Evolutionary conservation across 2,113 vertebrate genomes (phyloP).

Genomic region (Alouatta palliata): DNA sequence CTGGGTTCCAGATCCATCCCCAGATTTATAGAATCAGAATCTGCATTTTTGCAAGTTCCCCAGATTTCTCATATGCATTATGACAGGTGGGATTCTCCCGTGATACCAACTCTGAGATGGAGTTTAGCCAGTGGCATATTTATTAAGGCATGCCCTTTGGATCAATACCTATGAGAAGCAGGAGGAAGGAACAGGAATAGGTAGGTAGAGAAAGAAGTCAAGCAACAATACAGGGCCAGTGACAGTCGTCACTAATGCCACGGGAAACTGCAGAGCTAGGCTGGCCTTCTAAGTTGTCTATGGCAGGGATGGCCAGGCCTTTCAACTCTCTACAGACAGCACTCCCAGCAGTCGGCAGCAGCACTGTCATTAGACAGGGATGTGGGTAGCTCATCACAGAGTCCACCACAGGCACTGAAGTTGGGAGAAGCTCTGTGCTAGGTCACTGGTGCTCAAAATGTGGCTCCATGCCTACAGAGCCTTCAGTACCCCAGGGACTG

Average conservation of each 20-base stretch:
- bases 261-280: background rate
- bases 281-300: rapidly evolving
- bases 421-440: background rate
- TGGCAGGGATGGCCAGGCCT: background rate
- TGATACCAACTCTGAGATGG: background rate
- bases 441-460: background rate
- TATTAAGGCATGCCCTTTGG: background rate
- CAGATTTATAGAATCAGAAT: background rate
- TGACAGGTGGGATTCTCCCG: background rate
- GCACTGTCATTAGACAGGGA: background rate
- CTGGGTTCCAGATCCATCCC: background rate
- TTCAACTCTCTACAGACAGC: background rate
- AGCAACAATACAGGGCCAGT: too few relatives aligned
- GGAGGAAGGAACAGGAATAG: background rate
- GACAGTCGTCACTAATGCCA: background rate
- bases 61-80: background rate
- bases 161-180: background rate
- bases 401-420: background rate
- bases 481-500: background rate
- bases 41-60: background rate
- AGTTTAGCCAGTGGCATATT: background rate
- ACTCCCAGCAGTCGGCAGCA: too few relatives aligned
- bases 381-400: too few relatives aligned
- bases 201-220: background rate
- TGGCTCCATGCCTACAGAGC: background rate